Conservation (phyloP, 35 echinoderm and acorn worm genomes). For the Chiridota heheva region DNA sequence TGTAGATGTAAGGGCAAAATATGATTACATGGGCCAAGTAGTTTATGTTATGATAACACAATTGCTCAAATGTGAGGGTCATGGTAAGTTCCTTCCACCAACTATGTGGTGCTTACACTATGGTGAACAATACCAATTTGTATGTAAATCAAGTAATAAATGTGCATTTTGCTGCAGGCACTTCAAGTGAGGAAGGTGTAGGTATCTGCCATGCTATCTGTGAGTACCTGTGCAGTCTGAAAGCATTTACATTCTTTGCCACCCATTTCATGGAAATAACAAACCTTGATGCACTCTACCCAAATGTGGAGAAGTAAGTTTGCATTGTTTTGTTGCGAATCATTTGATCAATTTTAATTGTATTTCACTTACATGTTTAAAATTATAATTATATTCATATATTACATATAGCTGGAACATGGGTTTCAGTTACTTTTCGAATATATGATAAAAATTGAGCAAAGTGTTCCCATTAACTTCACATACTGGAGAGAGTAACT, state of each 20-base stretch:
- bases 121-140: no score
- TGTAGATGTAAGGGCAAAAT: no score
- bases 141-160: no score
- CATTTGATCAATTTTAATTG: not conserved
- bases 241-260: conserved; percentile 91
- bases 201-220: conserved; percentile 92
- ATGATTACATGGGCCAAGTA: no score
- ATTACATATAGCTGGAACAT: not conserved
- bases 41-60: no score
- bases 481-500: no score
- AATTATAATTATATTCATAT: not conserved
- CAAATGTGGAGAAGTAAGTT: conserved; percentile 98
- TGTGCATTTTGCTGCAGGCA: conserved; percentile 56
- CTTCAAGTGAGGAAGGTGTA: conserved; percentile 90
- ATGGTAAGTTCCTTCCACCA: no score
- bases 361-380: not conserved
- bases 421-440: no score
- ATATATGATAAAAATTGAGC: no score
- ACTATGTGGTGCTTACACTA: no score
- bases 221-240: conserved; percentile 88
- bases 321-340: not conserved
- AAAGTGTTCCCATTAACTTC: no score
- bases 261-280: conserved; percentile 94
- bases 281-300: conserved; percentile 84
- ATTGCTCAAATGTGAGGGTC: no score